Percentiles rank a stretch among this genome's conserved stretches.
These are phyloP conservation scores for Danio tinwini DNA, from an alignment of 2,797 vertebrate species.

Conservation along the genomic window DNA sequence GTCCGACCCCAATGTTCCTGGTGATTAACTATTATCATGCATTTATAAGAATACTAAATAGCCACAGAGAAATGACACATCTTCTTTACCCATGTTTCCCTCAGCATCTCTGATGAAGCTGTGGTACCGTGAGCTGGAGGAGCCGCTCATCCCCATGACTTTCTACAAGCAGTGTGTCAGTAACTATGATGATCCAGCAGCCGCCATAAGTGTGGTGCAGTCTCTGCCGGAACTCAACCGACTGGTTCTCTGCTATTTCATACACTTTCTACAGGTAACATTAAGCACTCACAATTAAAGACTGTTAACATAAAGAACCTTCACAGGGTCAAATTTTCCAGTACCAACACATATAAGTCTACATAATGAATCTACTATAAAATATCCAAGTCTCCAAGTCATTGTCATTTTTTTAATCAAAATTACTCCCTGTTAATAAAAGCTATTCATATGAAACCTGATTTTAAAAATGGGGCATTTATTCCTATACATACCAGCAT, in stretches of 20 bases:
- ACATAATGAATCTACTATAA: too few relatives aligned
- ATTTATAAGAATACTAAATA: background rate
- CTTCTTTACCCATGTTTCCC: background rate
- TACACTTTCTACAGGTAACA: slow-evolving; percentile 91
- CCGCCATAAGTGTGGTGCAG: slow-evolving; percentile 87
- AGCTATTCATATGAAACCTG: too few relatives aligned
- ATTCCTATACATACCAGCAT: too few relatives aligned
- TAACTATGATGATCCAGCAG: slow-evolving; percentile 88
- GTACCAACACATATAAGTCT: too few relatives aligned
- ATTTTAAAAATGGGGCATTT: too few relatives aligned
- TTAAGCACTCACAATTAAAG: background rate
- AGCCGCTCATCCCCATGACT: slow-evolving; percentile 89
- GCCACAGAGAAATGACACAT: background rate
- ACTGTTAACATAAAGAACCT: too few relatives aligned
- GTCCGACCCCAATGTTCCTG: slow-evolving; percentile 89
- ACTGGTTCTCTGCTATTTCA: slow-evolving; percentile 92
- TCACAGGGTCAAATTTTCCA: too few relatives aligned
- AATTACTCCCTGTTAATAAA: too few relatives aligned
- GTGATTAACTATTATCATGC: slow-evolving; percentile 66
- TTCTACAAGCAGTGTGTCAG: slow-evolving; percentile 90
- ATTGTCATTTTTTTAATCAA: too few relatives aligned
- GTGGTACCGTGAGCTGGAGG: slow-evolving; percentile 92
- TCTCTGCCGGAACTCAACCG: slow-evolving; percentile 88
- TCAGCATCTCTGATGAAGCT: slow-evolving; percentile 91
- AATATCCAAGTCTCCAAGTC: too few relatives aligned